These are phyloP conservation scores for Mohoua ochrocephala DNA, from an alignment of 2,113 vertebrate genomes.

Conservation along the genomic window DNA sequence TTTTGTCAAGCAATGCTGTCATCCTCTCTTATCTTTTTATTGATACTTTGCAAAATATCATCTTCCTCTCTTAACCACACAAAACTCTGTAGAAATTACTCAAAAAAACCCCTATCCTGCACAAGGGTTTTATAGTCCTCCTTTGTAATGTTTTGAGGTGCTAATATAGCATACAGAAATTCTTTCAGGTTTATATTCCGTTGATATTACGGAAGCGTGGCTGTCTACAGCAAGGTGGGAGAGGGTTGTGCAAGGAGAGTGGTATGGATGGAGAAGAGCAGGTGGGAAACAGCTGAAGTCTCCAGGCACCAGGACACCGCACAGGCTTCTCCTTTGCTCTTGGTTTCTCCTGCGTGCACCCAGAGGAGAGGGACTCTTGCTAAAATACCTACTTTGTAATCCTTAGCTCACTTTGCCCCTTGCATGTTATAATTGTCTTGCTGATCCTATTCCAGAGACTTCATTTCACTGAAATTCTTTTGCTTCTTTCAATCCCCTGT, in stretches of 20 bases:
- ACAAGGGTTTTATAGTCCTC: not conserved
- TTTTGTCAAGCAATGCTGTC: not conserved
- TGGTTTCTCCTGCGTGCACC: rapidly evolving
- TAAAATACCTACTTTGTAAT: not conserved
- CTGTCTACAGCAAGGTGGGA: not conserved
- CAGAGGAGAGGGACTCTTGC: not conserved
- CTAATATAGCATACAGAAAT: not conserved
- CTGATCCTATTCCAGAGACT: not conserved
- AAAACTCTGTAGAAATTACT: not conserved
- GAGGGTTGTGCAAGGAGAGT: not conserved
- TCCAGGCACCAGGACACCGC: not conserved
- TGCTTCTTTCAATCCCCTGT: not conserved
- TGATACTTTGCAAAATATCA: not conserved
- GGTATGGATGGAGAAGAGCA: not conserved
- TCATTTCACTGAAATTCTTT: not conserved
- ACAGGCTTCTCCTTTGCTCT: not conserved
- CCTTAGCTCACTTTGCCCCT: not conserved
- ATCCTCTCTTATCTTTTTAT: not conserved
- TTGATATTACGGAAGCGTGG: not conserved
- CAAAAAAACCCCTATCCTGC: not conserved
- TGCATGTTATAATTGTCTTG: not conserved
- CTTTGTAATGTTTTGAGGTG: not conserved
- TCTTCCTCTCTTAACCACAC: not conserved
- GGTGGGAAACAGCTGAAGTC: not conserved
- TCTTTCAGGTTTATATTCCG: not conserved